Conservation (phyloP, 1,140 invertebrate species). For the Battus philenor region DNA sequence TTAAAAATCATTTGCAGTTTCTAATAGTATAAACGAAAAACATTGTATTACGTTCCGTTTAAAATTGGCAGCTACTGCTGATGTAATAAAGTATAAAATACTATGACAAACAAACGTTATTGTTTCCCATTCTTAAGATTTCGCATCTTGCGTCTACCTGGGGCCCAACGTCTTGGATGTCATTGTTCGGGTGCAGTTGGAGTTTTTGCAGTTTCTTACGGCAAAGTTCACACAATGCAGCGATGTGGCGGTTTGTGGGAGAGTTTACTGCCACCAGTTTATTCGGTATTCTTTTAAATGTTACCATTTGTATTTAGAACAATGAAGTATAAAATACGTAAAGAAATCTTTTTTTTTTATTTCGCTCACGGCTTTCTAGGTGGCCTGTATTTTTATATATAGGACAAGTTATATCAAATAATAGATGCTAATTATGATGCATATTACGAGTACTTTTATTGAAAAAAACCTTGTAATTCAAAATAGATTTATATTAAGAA, state of each 20-base stretch:
- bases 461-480: no score
- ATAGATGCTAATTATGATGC: no score
- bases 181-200: constrained; percentile 45
- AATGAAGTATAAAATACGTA: background rate
- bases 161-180: constrained; percentile 47
- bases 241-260: constrained; percentile 13
- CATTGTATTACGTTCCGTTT: background rate
- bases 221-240: constrained; percentile 17
- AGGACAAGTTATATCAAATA: no score
- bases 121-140: constrained; percentile 53
- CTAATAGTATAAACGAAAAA: background rate
- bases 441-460: no score
- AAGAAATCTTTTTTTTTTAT: background rate
- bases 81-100: constrained; percentile 23
- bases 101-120: background rate
- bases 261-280: background rate
- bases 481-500: no score
- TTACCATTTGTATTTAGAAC: no score
- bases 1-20: constrained; percentile 4
- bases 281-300: no score
- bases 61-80: constrained; percentile 16
- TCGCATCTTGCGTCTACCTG: constrained; percentile 66
- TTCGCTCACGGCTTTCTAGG: no score
- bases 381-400: no score
- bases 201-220: constrained; percentile 40